Conservation (phyloP, 2,797 vertebrate species). For the Aldrovandia affinis region DNA sequence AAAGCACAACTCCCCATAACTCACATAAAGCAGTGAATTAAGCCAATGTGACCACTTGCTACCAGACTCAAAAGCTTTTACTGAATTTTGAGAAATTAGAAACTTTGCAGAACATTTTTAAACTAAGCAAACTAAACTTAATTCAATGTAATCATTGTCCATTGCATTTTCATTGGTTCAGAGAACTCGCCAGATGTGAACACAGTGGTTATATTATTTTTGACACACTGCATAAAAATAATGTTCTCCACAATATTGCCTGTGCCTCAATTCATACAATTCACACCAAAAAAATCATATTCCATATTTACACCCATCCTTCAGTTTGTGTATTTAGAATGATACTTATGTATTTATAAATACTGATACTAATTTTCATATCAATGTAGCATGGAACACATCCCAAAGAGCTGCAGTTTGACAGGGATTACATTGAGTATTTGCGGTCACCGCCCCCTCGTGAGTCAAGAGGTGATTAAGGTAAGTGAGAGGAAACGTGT, state of each 20-base stretch:
- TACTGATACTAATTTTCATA: background rate
- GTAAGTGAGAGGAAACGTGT: background rate
- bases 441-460: background rate
- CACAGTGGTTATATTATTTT: background rate
- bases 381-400: background rate
- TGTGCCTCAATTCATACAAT: background rate
- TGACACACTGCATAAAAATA: no score
- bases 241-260: background rate
- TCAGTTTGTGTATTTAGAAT: no score
- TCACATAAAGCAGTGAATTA: background rate
- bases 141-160: background rate
- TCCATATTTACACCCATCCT: no score
- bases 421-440: background rate
- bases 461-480: background rate
- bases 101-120: background rate
- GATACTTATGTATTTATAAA: no score
- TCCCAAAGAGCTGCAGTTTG: background rate
- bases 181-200: background rate
- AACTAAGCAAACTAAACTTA: background rate
- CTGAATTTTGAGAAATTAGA: background rate
- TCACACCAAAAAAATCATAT: background rate
- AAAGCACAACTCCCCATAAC: background rate
- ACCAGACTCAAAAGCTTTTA: no score
- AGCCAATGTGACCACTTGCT: background rate
- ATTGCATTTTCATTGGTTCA: background rate